Evolutionary conservation across 2,888 invertebrate genomes (phyloP).

Genomic region (Ernsta delagoae): DNA sequence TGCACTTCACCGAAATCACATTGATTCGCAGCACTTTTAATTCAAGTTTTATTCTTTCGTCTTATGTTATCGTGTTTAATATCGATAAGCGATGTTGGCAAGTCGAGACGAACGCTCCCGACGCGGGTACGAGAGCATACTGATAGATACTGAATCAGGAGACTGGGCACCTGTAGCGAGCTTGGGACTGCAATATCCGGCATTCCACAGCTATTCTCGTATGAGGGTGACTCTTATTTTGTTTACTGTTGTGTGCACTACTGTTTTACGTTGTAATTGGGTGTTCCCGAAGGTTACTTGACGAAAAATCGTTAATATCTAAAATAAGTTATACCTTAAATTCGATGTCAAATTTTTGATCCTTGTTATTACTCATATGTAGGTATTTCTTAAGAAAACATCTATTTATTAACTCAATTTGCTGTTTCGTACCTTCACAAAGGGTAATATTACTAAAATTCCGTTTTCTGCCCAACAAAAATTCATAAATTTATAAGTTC

Average conservation of each 20-base stretch:
- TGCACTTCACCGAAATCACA: conserved; percentile 31
- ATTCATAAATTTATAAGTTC: too few relatives aligned
- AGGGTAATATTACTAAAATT: too few relatives aligned
- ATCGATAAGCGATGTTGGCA: conserved; percentile 51
- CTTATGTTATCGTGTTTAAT: conserved; percentile 56
- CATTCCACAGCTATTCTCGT: conserved; percentile 78
- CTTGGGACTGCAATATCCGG: conserved; percentile 71
- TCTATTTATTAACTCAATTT: too few relatives aligned
- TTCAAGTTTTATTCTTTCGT: conserved; percentile 30
- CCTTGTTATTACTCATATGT: too few relatives aligned
- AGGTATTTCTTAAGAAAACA: too few relatives aligned
- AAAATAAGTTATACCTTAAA: too few relatives aligned
- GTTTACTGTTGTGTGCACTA: conserved; percentile 59
- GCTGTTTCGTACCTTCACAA: too few relatives aligned
- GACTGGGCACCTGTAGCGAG: conserved; percentile 39
- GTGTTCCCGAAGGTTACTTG: conserved; percentile 25
- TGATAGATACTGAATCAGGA: conserved; percentile 1
- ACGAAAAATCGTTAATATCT: too few relatives aligned
- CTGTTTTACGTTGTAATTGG: conserved; percentile 41
- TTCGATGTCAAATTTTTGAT: too few relatives aligned
- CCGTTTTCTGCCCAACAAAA: too few relatives aligned
- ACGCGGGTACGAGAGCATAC: conserved; percentile 50
- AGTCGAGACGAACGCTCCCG: conserved; percentile 43
- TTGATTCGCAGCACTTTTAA: conserved; percentile 17
- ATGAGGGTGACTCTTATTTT: conserved; percentile 70